These are phyloP conservation scores for Pseudoips prasinana DNA, from an alignment of 2,888 invertebrate species.

Conservation along the genomic window DNA sequence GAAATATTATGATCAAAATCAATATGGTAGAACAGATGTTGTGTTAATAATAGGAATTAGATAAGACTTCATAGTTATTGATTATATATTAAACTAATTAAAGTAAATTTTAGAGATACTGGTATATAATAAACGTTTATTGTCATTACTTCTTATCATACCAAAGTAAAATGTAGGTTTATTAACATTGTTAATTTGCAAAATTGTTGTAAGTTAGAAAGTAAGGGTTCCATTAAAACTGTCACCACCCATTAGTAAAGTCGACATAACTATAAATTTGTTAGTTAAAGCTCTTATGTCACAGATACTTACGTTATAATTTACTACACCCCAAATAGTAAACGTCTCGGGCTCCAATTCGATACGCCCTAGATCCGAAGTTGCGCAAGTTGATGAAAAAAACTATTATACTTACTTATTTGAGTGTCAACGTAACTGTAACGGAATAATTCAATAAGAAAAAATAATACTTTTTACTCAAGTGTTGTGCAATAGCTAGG, in stretches of 20 bases:
- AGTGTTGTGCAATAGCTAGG: constrained; percentile 36
- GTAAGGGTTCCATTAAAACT: no score
- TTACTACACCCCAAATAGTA: constrained; percentile 40
- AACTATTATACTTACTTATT: constrained; percentile 40
- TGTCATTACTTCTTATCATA: no score
- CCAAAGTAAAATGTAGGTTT: no score
- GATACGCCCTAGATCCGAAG: constrained; percentile 56
- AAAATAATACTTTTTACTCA: constrained; percentile 29
- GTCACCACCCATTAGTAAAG: constrained; percentile 7
- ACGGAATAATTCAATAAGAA: constrained; percentile 39
- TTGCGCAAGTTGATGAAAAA: constrained; percentile 50
- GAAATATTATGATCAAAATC: no score
- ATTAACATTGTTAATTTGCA: no score
- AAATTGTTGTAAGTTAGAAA: no score
- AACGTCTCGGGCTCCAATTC: constrained; percentile 38
- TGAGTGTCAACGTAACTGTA: constrained; percentile 44
- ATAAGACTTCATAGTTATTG: no score
- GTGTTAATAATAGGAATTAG: no score
- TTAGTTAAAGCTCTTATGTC: constrained; percentile 39
- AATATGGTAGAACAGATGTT: no score
- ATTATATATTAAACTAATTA: no score
- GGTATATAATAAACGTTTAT: no score
- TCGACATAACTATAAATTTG: constrained; percentile 7
- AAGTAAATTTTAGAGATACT: no score
- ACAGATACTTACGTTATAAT: constrained; percentile 35